Evolutionary conservation across 2,113 vertebrate genomes (phyloP), one percentile per base, ranked within the genome.

Genomic region (Danionella cerebrum): DNA sequence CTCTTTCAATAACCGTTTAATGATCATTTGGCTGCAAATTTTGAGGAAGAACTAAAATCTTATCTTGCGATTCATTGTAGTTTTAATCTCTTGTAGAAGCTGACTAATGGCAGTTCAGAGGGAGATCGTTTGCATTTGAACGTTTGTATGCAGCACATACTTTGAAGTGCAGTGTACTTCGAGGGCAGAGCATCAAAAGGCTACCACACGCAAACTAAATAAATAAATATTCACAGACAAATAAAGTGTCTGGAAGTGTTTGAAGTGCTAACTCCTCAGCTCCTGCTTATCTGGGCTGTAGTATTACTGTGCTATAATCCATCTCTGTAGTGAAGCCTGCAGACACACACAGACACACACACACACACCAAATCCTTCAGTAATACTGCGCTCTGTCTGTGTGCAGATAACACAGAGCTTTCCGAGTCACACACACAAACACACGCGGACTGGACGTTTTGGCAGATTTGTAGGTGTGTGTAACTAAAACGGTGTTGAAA

Each of bases 291-390:
- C 72, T 67, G 19, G 24, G 57, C 68, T 53, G 63, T 22, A 65
- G 73, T 76, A 76, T 74, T 76, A 71, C 50, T 50, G 71, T 5
- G 10, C 62, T 76, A 29, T 79, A 73, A 79, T 76, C 77, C 77
- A 79, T 76, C 67, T 76, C 52, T 67, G 67, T 73, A 59, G 57
- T 70, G 59, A 51, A 31, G 48, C 29, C 70, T 44, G 27, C 14
- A 25, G 57, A 60, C 57, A 60, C 52, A 72, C 53, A 48, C 53
- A n/a, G n/a, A n/a, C n/a, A 55, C 65, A 25, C 53, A 55, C 59
- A 25, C 53, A 48, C 31, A 38, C 48, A 11, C 24, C 6, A 70
- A 78, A 73, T 72, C 70, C 67, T 68, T 65, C 67, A 65, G 45
- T 75, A 75, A 78, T 66, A 67, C 53, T 63, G 60, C 53, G 60